A percentile compares a stretch with the other conserved stretches of the same genome.
These are phyloP conservation scores for Coregonus clupeaformis DNA, from an alignment of 2,113 vertebrate species.

Conservation along the genomic window DNA sequence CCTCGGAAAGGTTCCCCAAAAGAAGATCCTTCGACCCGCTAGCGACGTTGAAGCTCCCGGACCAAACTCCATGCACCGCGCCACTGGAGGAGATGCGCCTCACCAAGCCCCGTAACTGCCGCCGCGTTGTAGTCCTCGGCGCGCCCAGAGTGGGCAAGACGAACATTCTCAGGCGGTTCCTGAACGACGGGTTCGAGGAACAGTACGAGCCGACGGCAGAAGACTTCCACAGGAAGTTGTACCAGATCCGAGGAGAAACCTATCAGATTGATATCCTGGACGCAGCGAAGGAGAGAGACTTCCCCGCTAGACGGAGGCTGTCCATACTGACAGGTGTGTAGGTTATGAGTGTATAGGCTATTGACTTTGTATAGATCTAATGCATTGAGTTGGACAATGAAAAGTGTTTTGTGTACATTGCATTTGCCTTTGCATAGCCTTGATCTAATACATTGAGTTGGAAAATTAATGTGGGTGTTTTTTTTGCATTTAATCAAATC, in stretches of 20 bases:
- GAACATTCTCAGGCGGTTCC: conserved; percentile 68
- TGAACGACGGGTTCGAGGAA: conserved; percentile 66
- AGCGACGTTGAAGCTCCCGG: conserved; percentile 26
- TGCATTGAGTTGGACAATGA: background rate
- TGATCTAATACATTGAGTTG: too few relatives aligned
- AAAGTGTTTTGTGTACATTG: background rate
- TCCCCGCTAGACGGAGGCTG: conserved; percentile 73
- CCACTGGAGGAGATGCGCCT: conserved; percentile 26
- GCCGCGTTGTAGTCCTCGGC: conserved; percentile 74
- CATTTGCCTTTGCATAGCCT: background rate
- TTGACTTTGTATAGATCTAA: background rate
- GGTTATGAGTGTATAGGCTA: background rate
- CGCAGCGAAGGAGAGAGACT: conserved; percentile 69
- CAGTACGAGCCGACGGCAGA: conserved; percentile 68
- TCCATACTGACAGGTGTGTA: conserved; percentile 74
- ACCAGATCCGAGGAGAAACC: conserved; percentile 67
- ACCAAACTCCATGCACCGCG: background rate
- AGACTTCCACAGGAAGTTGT: conserved; percentile 77
- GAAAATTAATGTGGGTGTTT: too few relatives aligned
- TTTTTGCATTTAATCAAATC: too few relatives aligned
- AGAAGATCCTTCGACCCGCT: conserved; percentile 47
- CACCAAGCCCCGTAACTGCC: conserved; percentile 66
- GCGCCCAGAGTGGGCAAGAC: conserved; percentile 73
- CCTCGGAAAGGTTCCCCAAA: conserved; percentile 37
- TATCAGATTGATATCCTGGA: conserved; percentile 76